A percentile compares a stretch with the other conserved stretches of the same genome.
phyloP scores from a whole-genome alignment of 2,888 invertebrate species.

The Pomacea canaliculata region DNA sequence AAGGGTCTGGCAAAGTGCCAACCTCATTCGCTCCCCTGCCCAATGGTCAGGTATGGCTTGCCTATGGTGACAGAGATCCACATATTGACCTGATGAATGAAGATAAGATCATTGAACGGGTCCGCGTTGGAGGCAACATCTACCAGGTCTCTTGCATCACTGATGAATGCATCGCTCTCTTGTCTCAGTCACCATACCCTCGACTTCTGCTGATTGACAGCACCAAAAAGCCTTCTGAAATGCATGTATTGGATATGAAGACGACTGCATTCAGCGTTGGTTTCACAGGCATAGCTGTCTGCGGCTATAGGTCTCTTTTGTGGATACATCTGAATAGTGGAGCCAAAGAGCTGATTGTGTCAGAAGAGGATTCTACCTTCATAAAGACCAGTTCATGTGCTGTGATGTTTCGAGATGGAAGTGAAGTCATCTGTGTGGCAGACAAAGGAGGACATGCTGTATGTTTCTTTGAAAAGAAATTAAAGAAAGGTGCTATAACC shows the following conservation, averaged over 20 bases:
- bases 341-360: constrained; percentile 13
- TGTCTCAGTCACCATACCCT: constrained; percentile 5
- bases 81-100: constrained; percentile 15
- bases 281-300: constrained; percentile 17
- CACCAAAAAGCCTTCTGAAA: not conserved
- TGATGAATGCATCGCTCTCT: constrained; percentile 3
- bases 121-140: constrained; percentile 16
- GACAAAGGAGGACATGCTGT: constrained; percentile 13
- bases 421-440: constrained; percentile 15
- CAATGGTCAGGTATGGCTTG: constrained; percentile 11
- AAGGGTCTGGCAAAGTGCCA: not conserved
- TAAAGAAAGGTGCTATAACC: not conserved
- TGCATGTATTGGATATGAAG: not conserved
- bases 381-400: constrained; percentile 9
- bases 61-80: constrained; percentile 19
- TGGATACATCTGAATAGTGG: constrained; percentile 19
- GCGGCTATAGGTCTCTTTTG: constrained; percentile 2
- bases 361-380: constrained; percentile 1
- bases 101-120: not conserved
- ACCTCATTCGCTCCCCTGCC: not conserved
- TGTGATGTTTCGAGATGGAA: constrained; percentile 8
- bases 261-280: constrained; percentile 11
- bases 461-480: constrained; percentile 16
- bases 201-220: not conserved
- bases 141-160: constrained; percentile 6